A percentile compares a stretch with the other conserved stretches of the same genome.
Conservation (phyloP, 2,797 vertebrate genomes). For the Cryptoblepharus egeriae region DNA sequence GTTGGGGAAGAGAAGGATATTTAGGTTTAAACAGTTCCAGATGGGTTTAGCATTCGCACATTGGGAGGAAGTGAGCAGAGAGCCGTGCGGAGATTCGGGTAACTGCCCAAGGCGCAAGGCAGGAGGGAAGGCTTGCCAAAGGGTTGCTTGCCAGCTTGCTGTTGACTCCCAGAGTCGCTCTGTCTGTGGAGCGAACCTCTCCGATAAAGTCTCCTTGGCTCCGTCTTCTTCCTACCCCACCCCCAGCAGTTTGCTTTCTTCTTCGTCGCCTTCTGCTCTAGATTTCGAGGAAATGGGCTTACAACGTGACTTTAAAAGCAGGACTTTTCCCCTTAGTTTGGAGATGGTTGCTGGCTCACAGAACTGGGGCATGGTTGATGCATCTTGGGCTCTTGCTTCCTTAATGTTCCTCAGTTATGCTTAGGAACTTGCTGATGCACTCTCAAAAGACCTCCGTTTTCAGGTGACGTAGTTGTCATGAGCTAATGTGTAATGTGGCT, state of each 20-base stretch:
- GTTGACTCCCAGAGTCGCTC: constrained; percentile 26
- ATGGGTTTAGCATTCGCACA: constrained; percentile 76
- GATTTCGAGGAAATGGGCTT: constrained; percentile 59
- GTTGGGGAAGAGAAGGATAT: constrained; percentile 62
- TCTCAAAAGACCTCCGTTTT: background rate
- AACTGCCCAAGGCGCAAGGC: constrained; percentile 72
- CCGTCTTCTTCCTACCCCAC: constrained; percentile 29
- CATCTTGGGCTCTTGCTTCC: background rate
- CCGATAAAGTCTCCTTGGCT: constrained; percentile 47
- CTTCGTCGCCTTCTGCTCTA: constrained; percentile 26
- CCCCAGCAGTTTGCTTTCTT: constrained; percentile 14
- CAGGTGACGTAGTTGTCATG: too few relatives aligned
- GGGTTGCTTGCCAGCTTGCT: constrained; percentile 60
- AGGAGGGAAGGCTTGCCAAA: constrained; percentile 72
- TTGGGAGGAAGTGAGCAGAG: constrained; percentile 76
- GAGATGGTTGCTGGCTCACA: background rate
- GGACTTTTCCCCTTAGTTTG: constrained; percentile 31
- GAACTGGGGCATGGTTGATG: constrained; percentile 21
- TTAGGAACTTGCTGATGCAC: background rate
- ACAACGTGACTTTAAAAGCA: constrained; percentile 24
- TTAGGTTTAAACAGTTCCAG: constrained; percentile 85
- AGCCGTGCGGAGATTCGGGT: constrained; percentile 60
- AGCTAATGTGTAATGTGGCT: too few relatives aligned
- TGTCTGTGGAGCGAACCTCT: constrained; percentile 62
- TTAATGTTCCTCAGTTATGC: background rate